A percentile compares a stretch with the other conserved stretches of the same genome.
Conservation (phyloP, 2,113 vertebrate species). For the Tamias sibiricus region DNA sequence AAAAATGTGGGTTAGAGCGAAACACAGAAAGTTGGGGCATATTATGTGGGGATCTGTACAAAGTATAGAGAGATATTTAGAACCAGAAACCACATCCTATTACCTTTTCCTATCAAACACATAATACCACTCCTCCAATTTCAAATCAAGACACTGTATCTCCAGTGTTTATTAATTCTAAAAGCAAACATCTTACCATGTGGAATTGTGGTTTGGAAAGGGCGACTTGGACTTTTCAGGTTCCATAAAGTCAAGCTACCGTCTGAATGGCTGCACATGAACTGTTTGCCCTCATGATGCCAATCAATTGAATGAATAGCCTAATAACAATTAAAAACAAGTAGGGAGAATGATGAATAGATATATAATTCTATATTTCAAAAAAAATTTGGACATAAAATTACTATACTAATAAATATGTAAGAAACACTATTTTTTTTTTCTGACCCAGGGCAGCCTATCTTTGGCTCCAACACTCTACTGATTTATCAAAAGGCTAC, state of each 20-base stretch:
- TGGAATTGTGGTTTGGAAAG: slow-evolving; percentile 97
- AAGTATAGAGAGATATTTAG: neutral
- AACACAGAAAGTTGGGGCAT: slow-evolving; percentile 5
- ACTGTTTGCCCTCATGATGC: slow-evolving; percentile 99
- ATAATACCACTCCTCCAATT: neutral
- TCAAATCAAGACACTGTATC: slow-evolving; percentile 23
- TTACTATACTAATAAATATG: slow-evolving; percentile 37
- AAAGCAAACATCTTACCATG: slow-evolving; percentile 92
- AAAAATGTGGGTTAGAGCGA: neutral
- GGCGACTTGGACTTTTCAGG: slow-evolving; percentile 95
- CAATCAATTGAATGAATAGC: slow-evolving; percentile 98
- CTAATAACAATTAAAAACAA: slow-evolving; percentile 84
- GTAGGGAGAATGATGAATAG: neutral
- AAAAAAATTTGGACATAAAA: slow-evolving; percentile 49
- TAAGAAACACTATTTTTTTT: neutral
- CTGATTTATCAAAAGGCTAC: neutral
- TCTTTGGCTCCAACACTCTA: neutral
- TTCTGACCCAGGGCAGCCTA: slow-evolving; percentile 25
- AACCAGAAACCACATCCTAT: neutral
- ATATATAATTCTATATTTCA: slow-evolving; percentile 41
- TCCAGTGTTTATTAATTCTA: slow-evolving; percentile 57
- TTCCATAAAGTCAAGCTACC: slow-evolving; percentile 98
- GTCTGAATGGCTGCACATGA: slow-evolving; percentile 99
- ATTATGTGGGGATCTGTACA: neutral
- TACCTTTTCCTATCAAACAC: slow-evolving; percentile 27